phyloP scores from a whole-genome alignment of 2,888 invertebrate species.

The Atethmia centrago region DNA sequence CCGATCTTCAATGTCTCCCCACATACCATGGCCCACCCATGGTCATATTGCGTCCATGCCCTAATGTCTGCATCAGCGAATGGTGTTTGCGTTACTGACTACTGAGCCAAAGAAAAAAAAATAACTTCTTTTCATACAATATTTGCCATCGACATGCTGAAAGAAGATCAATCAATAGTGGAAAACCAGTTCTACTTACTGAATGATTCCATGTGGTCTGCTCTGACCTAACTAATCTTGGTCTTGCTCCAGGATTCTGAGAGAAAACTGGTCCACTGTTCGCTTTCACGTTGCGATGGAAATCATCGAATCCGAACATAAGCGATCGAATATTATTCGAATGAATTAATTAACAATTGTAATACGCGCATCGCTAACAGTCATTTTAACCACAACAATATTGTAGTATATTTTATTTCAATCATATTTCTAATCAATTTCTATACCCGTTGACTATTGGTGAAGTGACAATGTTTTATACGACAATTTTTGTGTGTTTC shows the following conservation, averaged over 20 bases:
- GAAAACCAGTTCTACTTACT: not conserved
- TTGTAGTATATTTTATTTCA: not conserved
- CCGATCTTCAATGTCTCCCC: not conserved
- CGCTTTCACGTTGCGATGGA: not conserved
- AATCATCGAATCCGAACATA: slow-evolving; percentile 8
- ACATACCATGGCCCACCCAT: not conserved
- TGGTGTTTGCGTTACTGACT: not conserved
- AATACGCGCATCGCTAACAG: not conserved
- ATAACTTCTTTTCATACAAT: not conserved
- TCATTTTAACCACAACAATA: slow-evolving; percentile 31
- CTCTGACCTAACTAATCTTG: not conserved
- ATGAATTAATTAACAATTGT: slow-evolving; percentile 10
- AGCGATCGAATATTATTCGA: slow-evolving; percentile 30
- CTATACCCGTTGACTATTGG: slow-evolving; percentile 4
- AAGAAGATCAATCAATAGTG: not conserved
- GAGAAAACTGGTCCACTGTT: not conserved
- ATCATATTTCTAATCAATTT: slow-evolving; percentile 11
- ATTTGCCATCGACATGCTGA: not conserved
- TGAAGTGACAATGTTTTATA: slow-evolving; percentile 35
- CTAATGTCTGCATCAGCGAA: not conserved
- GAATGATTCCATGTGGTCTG: not conserved
- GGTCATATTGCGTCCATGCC: not conserved
- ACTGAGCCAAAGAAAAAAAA: not conserved
- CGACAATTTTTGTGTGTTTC: slow-evolving; percentile 30
- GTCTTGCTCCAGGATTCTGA: not conserved